These are phyloP conservation scores for Pogonus chalceus DNA, from an alignment of 1,140 invertebrate species.

Conservation along the genomic window DNA sequence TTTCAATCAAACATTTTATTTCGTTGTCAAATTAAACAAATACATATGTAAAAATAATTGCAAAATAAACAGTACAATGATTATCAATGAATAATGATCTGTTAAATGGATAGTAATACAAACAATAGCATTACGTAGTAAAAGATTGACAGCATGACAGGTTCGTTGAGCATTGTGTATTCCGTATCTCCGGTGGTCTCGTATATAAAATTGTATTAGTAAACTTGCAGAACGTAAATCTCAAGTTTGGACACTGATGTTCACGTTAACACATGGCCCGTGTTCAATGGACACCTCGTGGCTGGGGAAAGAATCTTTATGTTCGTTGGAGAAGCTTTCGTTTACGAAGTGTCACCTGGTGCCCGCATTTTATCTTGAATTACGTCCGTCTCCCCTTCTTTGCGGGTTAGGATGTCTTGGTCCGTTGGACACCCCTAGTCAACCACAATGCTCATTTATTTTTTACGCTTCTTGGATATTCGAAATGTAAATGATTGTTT, in stretches of 20 bases:
- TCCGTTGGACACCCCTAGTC: not conserved
- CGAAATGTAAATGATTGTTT: too few species aligned
- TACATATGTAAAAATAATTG: too few species aligned
- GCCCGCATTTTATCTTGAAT: slow-evolving; percentile 7
- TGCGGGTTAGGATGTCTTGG: not conserved
- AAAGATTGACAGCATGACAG: too few species aligned
- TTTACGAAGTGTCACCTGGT: slow-evolving; percentile 1
- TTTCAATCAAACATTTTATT: too few species aligned
- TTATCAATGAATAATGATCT: too few species aligned
- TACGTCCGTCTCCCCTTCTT: not conserved
- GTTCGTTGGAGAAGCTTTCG: slow-evolving; percentile 1
- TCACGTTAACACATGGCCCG: slow-evolving; percentile 8
- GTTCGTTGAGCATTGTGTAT: slow-evolving; percentile 4
- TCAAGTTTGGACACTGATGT: slow-evolving; percentile 16
- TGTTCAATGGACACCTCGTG: not conserved
- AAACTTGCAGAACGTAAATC: slow-evolving; percentile 13
- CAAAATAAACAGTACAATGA: too few species aligned
- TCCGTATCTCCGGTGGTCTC: slow-evolving; percentile 9
- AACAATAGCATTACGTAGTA: too few species aligned
- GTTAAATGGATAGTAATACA: too few species aligned
- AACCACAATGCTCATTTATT: slow-evolving; percentile 1
- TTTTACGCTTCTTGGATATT: not conserved
- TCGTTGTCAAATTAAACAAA: too few species aligned
- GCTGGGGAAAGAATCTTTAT: not conserved
- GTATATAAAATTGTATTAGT: slow-evolving; percentile 16